Evolutionary conservation across 2,113 vertebrate species (phyloP).

Genomic region (Xiphorhynchus elegans): DNA sequence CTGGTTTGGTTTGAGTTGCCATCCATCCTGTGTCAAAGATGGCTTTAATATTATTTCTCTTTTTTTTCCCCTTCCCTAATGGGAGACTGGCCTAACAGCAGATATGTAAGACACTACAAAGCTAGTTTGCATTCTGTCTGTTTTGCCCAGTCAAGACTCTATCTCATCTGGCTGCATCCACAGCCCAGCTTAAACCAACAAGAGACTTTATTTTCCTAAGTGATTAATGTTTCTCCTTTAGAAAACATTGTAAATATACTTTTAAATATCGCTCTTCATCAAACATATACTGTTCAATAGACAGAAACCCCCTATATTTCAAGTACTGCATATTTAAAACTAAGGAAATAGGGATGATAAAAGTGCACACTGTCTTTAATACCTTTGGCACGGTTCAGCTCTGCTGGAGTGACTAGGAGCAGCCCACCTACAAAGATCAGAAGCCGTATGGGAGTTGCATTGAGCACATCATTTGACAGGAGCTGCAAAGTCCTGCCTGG

Average conservation of each 20-base stretch:
- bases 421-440: constrained; percentile 43
- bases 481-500: constrained; percentile 20
- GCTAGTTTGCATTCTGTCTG: not conserved
- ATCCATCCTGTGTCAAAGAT: constrained; percentile 11
- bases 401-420: not conserved
- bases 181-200: not conserved
- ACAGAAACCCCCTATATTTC: not conserved
- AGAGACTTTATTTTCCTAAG: not conserved
- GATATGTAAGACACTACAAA: not conserved
- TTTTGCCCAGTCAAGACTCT: not conserved
- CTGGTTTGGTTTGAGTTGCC: constrained; percentile 15
- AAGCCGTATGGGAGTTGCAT: not conserved
- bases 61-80: not conserved
- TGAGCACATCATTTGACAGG: not conserved
- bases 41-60: not conserved
- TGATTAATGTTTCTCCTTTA: not conserved
- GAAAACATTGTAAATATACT: not conserved
- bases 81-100: not conserved
- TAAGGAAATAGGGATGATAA: not conserved
- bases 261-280: not conserved
- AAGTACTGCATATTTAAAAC: not conserved
- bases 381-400: not conserved
- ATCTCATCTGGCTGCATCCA: not conserved
- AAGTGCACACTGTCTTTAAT: not conserved
- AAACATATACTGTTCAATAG: not conserved